Percentiles rank a stretch among this genome's conserved stretches.
phyloP scores from a whole-genome alignment of 1,140 invertebrate species.

The Hycleus cichorii region DNA sequence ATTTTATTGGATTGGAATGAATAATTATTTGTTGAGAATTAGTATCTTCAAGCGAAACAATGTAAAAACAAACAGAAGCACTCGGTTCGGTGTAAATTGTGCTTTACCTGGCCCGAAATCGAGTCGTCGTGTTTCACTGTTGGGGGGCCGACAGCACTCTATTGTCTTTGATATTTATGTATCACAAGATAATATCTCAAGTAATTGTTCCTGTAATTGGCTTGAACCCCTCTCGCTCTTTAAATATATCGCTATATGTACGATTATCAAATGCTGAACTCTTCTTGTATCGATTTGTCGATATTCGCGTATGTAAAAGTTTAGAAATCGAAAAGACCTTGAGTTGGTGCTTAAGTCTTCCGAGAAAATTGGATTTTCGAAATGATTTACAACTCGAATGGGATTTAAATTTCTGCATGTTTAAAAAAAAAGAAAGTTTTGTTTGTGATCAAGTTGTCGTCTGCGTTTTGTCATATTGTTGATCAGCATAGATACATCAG shows the following conservation, averaged over 20 bases:
- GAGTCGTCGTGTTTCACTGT: not conserved
- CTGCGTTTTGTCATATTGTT: no score
- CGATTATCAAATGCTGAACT: no score
- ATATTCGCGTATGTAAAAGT: no score
- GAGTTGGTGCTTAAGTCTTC: not conserved
- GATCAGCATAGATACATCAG: no score
- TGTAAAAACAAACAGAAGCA: conserved; percentile 2
- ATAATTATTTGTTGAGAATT: no score
- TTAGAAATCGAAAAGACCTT: not conserved
- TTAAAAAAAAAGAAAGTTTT: no score
- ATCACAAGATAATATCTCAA: conserved; percentile 35
- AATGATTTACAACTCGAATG: not conserved
- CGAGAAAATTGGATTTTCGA: not conserved
- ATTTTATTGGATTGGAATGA: no score
- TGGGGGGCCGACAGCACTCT: conserved; percentile 13
- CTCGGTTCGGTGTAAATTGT: not conserved
- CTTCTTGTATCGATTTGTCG: no score
- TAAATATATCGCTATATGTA: no score
- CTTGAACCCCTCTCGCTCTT: conserved; percentile 25
- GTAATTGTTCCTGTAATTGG: conserved; percentile 37
- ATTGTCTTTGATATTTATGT: conserved; percentile 36
- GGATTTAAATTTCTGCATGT: no score
- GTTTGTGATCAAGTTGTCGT: no score
- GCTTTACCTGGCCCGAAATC: conserved; percentile 19
- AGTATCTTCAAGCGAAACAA: no score